Evolutionary conservation across 30 jellyfish, hydroid and myxozoan species (phyloP), one percentile per base, ranked within the genome.

Genomic region (Chrysaora quinquecirrha): DNA sequence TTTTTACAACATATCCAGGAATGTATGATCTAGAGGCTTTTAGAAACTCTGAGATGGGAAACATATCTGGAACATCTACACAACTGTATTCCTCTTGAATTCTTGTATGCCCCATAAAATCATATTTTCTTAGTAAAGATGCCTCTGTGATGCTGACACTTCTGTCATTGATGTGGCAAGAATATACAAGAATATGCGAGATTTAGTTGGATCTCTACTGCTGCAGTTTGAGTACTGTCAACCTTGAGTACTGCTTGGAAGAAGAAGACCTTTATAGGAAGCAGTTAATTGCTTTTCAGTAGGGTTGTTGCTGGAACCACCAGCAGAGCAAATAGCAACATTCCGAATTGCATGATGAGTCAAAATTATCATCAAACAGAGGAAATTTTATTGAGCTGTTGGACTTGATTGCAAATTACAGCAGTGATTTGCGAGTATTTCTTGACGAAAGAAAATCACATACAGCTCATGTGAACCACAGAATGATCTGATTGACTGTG

Each of bases 301-400:
- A 19, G 96, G 95, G 34, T 79, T 87, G 84, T 87, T 79, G 90
- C 80, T 79, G 88, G 49, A 78, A 12, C 88, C 88, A 1, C 95
- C 89, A 1, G 56, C 52, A 66, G 78, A 66, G 7, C 78, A 0
- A 11, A 66, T 27, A 0, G 78, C 78, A 9, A 52, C 78, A 66
- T n/a, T n/a, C n/a, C n/a, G n/a, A n/a, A n/a, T n/a, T n/a, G n/a
- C n/a, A n/a, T n/a, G n/a, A n/a, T n/a, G n/a, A n/a, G n/a, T n/a
- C n/a, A n/a, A n/a, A n/a, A n/a, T n/a, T n/a, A n/a, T n/a, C n/a
- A n/a, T n/a, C n/a, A n/a, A n/a, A n/a, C n/a, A n/a, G n/a, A n/a
- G n/a, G n/a, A n/a, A n/a, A n/a, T n/a, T n/a, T n/a, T n/a, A n/a
- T n/a, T n/a, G n/a, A n/a, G n/a, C n/a, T n/a, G n/a, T n/a, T n/a